These are phyloP conservation scores for Trachymyrmex septentrionalis DNA, from an alignment of 1,140 invertebrate genomes.

Conservation along the genomic window DNA sequence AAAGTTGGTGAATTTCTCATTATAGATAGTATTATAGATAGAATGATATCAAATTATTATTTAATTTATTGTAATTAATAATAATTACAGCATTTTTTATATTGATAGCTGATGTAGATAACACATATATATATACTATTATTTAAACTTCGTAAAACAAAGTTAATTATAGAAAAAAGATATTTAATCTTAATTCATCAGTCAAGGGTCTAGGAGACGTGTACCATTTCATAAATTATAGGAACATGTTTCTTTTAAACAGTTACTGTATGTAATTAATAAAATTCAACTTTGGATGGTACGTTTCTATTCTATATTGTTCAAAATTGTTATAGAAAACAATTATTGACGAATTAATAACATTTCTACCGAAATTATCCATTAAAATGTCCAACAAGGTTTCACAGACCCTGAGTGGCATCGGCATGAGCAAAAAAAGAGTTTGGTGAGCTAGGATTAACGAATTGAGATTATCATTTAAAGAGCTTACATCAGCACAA, in stretches of 20 bases:
- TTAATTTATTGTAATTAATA: not conserved
- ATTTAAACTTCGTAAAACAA: not conserved
- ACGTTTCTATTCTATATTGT: no score
- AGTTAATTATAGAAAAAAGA: not conserved
- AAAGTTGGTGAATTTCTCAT: not conserved
- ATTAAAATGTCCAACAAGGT: no score
- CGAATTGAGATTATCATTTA: not conserved
- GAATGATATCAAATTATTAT: not conserved
- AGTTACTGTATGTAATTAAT: no score
- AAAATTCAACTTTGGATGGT: not conserved
- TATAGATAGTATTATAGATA: not conserved
- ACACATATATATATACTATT: not conserved
- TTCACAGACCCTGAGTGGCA: no score
- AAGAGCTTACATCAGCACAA: not conserved
- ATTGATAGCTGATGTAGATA: not conserved
- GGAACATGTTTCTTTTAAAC: no score
- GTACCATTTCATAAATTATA: no score
- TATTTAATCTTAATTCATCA: no score
- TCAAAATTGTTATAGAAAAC: no score
- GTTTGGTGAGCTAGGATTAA: not conserved
- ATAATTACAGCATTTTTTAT: conserved; percentile 21
- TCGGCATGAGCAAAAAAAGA: no score
- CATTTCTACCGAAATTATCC: no score
- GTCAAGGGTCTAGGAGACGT: no score
- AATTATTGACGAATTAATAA: no score